Conservation (phyloP, 2,797 vertebrate species). For the Dipus sagitta region DNA sequence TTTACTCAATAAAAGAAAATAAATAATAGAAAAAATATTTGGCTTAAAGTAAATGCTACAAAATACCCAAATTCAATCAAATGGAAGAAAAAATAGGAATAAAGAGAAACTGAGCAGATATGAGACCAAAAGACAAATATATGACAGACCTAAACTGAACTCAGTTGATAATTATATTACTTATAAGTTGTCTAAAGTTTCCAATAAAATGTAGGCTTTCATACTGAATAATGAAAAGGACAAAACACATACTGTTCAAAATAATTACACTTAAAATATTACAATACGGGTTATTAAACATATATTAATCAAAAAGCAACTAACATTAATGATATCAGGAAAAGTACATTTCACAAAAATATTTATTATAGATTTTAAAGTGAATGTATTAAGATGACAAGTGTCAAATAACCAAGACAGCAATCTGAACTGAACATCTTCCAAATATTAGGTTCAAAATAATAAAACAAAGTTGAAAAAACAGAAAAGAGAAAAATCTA, state of each 20-base stretch:
- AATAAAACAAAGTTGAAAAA: constrained; percentile 14
- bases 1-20: constrained; percentile 15
- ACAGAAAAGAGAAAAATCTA: not conserved
- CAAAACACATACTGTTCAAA: not conserved
- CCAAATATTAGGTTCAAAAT: not conserved
- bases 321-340: not conserved
- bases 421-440: not conserved
- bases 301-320: not conserved
- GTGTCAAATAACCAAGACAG: not conserved
- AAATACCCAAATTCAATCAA: constrained; percentile 41
- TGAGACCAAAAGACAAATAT: not conserved
- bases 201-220: constrained; percentile 33
- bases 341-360: not conserved
- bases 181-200: constrained; percentile 39
- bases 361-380: constrained; percentile 12
- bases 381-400: not conserved
- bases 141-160: not conserved
- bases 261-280: constrained; percentile 21
- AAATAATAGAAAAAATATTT: not conserved
- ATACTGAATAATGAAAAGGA: not conserved
- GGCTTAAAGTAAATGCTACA: constrained; percentile 2
- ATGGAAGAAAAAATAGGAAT: not conserved
- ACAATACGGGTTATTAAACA: constrained; percentile 22
- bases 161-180: constrained; percentile 1
- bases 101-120: not conserved